Percentiles rank a stretch among this genome's conserved stretches.
Conservation (phyloP, 2,888 invertebrate genomes). For the Lycaena phlaeas region DNA sequence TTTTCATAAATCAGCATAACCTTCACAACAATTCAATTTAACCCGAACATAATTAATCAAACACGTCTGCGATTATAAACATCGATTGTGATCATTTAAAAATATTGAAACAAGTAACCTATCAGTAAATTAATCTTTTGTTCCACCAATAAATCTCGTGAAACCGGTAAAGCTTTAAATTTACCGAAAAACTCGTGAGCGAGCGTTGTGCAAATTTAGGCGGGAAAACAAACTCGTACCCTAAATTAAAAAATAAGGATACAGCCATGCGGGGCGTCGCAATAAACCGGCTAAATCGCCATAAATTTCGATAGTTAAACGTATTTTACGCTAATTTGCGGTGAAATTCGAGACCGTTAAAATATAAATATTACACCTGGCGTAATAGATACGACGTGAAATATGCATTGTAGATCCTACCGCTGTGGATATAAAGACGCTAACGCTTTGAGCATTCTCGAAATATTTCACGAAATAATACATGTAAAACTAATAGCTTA, state of each 20-base stretch:
- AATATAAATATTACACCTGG: slow-evolving; percentile 8
- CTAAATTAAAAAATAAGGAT: slow-evolving; percentile 55
- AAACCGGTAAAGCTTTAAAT: slow-evolving; percentile 14
- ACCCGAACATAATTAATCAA: too few species aligned
- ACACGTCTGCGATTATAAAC: too few species aligned
- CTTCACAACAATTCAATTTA: too few species aligned
- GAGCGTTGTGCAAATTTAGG: slow-evolving; percentile 18
- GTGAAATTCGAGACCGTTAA: slow-evolving; percentile 16
- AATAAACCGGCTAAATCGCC: slow-evolving; percentile 29
- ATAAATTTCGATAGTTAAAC: slow-evolving; percentile 35
- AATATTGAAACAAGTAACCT: not conserved
- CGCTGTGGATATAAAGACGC: not conserved
- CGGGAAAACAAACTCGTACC: slow-evolving; percentile 32
- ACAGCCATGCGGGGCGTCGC: slow-evolving; percentile 27
- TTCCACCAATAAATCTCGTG: slow-evolving; percentile 5
- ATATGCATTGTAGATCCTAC: not conserved
- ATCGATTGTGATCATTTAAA: not conserved
- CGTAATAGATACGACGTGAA: slow-evolving; percentile 1
- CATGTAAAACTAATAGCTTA: slow-evolving; percentile 5
- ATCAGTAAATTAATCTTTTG: slow-evolving; percentile 8
- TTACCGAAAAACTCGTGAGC: slow-evolving; percentile 16
- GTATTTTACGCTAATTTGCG: slow-evolving; percentile 22
- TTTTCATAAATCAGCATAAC: too few species aligned
- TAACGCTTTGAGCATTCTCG: not conserved
- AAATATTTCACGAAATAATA: not conserved